These are phyloP conservation scores for Cylloceria caligata DNA, from an alignment of 2,888 invertebrate species.

Conservation along the genomic window DNA sequence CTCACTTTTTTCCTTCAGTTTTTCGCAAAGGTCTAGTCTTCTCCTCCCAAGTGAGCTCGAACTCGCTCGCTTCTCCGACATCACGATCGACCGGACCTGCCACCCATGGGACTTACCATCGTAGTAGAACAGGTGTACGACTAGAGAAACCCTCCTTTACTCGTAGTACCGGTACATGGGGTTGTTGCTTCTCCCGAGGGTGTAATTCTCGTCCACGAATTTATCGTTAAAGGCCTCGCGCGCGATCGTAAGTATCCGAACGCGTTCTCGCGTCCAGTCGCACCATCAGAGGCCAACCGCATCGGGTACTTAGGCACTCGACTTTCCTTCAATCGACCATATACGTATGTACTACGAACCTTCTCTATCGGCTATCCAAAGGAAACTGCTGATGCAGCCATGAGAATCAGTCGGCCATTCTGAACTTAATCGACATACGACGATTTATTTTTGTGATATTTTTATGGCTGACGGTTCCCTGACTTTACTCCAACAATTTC, in stretches of 20 bases:
- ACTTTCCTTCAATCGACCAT: conserved; percentile 48
- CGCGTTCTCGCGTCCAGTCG: conserved; percentile 45
- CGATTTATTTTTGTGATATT: conserved; percentile 9
- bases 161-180: conserved; percentile 19
- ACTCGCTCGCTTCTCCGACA: conserved; percentile 33
- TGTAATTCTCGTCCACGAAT: conserved; percentile 64
- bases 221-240: conserved; percentile 60
- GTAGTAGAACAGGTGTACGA: conserved; percentile 54
- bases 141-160: conserved; percentile 21
- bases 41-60: conserved; percentile 50
- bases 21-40: neutral
- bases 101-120: conserved; percentile 49
- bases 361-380: conserved; percentile 20
- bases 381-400: conserved; percentile 58
- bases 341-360: neutral
- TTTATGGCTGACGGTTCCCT: neutral
- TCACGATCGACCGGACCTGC: conserved; percentile 52
- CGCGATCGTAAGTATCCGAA: conserved; percentile 36
- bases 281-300: conserved; percentile 32
- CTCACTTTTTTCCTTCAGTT: neutral
- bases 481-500: neutral
- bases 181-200: conserved; percentile 62
- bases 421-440: neutral
- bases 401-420: conserved; percentile 11
- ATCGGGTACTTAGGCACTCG: conserved; percentile 49